These are phyloP conservation scores for Parthenolecanium corni DNA, from an alignment of 2,888 invertebrate genomes.

Conservation along the genomic window DNA sequence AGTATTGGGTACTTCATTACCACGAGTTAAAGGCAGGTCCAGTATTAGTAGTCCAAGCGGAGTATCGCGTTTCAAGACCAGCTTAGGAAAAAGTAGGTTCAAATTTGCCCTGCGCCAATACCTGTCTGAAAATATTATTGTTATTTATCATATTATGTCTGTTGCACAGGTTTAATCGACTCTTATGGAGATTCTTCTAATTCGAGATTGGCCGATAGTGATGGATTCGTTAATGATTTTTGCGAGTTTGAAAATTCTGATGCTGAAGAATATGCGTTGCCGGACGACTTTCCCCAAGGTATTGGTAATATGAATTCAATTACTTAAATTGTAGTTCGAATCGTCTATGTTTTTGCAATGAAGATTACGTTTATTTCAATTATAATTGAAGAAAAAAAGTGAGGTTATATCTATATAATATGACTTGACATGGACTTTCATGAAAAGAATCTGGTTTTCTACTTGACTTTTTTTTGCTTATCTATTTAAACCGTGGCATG, in stretches of 20 bases:
- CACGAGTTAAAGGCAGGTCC: slow-evolving; percentile 2
- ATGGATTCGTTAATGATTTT: slow-evolving; percentile 15
- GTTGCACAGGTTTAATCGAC: slow-evolving; percentile 5
- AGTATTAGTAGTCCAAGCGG: slow-evolving; percentile 1
- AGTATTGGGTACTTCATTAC: slow-evolving; percentile 2
- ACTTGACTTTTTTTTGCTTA: too few species aligned
- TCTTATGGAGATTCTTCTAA: neutral
- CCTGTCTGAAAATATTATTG: too few species aligned
- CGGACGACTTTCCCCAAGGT: slow-evolving; percentile 24
- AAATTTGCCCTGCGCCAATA: too few species aligned
- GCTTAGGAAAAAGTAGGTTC: slow-evolving; percentile 4
- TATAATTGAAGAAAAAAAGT: too few species aligned
- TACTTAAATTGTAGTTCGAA: neutral
- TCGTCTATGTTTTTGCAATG: neutral
- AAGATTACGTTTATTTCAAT: too few species aligned
- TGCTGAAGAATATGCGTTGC: slow-evolving; percentile 15
- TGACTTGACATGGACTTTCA: too few species aligned
- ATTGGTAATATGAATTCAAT: neutral
- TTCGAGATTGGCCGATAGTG: slow-evolving; percentile 5
- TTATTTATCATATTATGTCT: neutral
- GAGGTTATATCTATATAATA: too few species aligned
- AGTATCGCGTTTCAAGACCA: slow-evolving; percentile 5
- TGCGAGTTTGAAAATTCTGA: slow-evolving; percentile 22
- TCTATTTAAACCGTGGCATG: too few species aligned
- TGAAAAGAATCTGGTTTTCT: too few species aligned